Evolutionary conservation across 2,797 vertebrate genomes (phyloP).

Genomic region (Pangasius djambal): DNA sequence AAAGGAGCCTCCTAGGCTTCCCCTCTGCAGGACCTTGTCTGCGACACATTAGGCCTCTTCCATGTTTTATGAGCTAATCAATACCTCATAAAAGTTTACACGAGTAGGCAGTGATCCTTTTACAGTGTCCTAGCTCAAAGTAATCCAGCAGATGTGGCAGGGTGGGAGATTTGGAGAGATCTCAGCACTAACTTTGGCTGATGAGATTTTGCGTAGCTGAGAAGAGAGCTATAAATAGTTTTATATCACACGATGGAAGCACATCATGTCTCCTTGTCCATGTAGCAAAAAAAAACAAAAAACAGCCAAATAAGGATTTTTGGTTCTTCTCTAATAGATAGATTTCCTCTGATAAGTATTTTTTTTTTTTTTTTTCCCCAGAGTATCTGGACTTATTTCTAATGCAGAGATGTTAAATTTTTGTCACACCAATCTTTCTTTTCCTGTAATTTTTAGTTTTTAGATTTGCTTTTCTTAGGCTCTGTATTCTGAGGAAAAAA

Average conservation of each 20-base stretch:
- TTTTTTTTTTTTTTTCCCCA: neutral
- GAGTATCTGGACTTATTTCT: neutral
- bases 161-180: constrained; percentile 10
- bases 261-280: neutral
- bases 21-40: constrained; percentile 3
- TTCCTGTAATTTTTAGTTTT: neutral
- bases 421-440: neutral
- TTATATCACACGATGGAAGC: neutral
- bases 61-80: constrained; percentile 48
- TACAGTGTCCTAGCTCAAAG: constrained; percentile 37
- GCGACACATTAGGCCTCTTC: constrained; percentile 27
- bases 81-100: constrained; percentile 44
- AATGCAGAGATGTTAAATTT: neutral
- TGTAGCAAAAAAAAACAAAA: no score
- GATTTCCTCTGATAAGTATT: neutral
- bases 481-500: neutral
- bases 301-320: neutral
- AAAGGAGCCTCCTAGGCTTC: neutral
- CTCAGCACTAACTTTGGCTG: constrained; percentile 16
- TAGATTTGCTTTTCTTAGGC: neutral
- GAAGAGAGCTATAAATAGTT: neutral
- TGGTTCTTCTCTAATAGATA: neutral
- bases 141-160: constrained; percentile 18
- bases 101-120: constrained; percentile 35
- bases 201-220: constrained; percentile 4